Percentiles rank a stretch among this genome's conserved stretches.
Conservation (phyloP, 2,797 vertebrate genomes). For the Lepus oiostolus region DNA sequence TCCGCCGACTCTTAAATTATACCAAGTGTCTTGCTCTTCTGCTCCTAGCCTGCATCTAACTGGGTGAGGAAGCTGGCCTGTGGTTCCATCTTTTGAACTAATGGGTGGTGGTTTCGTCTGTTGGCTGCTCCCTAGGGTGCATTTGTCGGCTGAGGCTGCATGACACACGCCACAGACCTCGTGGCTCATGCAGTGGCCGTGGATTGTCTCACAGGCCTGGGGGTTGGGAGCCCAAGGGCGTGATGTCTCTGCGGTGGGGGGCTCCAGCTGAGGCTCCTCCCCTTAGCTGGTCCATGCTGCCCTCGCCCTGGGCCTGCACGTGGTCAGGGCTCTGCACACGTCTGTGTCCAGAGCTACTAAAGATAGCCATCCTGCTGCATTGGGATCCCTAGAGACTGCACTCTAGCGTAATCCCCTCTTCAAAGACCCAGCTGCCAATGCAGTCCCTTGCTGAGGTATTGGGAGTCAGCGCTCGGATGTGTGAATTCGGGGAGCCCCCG, state of each 20-base stretch:
- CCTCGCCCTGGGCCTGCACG: accelerated
- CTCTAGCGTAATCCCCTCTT: not conserved
- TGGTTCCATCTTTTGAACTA: not conserved
- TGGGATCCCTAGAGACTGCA: not conserved
- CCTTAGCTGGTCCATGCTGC: accelerated
- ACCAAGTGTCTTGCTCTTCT: not conserved
- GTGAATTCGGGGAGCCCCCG: too few relatives aligned
- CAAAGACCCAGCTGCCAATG: not conserved
- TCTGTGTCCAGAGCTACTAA: not conserved
- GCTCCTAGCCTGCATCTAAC: not conserved
- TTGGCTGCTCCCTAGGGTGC: not conserved
- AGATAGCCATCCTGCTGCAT: not conserved
- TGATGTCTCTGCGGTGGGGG: accelerated
- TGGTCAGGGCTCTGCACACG: too few relatives aligned
- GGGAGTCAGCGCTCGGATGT: not conserved
- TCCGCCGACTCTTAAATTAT: not conserved
- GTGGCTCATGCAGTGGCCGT: not conserved
- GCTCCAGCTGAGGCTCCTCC: not conserved
- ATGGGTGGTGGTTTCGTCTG: not conserved
- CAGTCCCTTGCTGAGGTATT: not conserved
- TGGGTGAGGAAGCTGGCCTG: not conserved
- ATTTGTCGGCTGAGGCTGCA: not conserved
- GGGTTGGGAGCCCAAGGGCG: not conserved
- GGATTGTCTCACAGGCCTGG: accelerated
- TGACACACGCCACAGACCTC: not conserved